Evolutionary conservation across 2,113 vertebrate genomes (phyloP).

Genomic region (Phocoena phocoena): DNA sequence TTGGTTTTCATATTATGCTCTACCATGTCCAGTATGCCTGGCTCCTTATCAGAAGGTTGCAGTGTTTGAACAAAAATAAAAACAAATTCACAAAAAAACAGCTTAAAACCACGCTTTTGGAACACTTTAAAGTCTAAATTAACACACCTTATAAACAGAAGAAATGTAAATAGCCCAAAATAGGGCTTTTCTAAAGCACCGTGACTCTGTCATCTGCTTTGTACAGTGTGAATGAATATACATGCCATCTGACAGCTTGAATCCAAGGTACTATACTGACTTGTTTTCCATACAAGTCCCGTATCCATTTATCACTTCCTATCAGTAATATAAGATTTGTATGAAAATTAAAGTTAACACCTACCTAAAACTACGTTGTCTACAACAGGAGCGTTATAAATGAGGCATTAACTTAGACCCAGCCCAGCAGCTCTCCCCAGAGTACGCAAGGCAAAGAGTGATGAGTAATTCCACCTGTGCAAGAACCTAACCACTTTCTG

Average conservation of each 20-base stretch:
- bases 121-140: not conserved
- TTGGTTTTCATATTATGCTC: conserved; percentile 8
- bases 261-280: not conserved
- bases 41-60: not conserved
- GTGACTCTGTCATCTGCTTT: not conserved
- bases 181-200: not conserved
- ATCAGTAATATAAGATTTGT: conserved; percentile 28
- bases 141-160: not conserved
- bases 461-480: not conserved
- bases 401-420: conserved; percentile 42
- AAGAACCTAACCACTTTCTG: not conserved
- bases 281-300: not conserved
- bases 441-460: conserved; percentile 50
- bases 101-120: not conserved
- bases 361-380: conserved; percentile 29
- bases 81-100: conserved; percentile 6
- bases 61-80: not conserved
- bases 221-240: not conserved
- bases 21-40: not conserved
- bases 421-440: conserved; percentile 52
- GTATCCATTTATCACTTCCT: not conserved
- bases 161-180: not conserved
- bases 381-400: conserved; percentile 38
- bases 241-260: not conserved
- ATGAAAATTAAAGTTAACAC: not conserved